Conservation (phyloP, 64 coral and sea anemone genomes). For the Pachyseris speciosa region DNA sequence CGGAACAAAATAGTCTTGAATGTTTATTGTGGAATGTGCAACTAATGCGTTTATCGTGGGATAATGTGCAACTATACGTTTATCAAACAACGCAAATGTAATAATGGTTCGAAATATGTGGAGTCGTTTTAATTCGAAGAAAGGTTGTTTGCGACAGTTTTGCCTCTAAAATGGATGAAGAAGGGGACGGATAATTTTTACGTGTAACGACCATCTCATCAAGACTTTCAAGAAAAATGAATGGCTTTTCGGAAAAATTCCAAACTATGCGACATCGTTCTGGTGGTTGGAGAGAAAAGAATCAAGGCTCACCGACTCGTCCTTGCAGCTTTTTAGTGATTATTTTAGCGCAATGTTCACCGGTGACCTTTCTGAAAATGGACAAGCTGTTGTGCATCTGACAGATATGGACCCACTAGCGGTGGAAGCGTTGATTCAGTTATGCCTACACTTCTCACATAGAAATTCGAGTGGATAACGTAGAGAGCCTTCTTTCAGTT, state of each 20-base stretch:
- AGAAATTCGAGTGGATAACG: slow-evolving; percentile 96
- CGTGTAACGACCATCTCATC: slow-evolving; percentile 60
- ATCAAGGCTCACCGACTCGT: slow-evolving; percentile 92
- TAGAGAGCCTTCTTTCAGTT: slow-evolving; percentile 89
- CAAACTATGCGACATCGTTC: slow-evolving; percentile 90
- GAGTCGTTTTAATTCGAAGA: background rate
- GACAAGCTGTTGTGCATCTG: slow-evolving; percentile 76
- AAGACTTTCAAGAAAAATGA: slow-evolving; percentile 87
- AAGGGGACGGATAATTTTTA: slow-evolving; percentile 72
- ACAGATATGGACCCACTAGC: slow-evolving; percentile 90
- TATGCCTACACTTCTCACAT: slow-evolving; percentile 95
- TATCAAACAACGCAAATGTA: background rate
- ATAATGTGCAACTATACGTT: background rate
- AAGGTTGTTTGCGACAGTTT: background rate
- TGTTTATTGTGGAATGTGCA: too few species aligned
- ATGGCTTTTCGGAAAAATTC: slow-evolving; percentile 89
- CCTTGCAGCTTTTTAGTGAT: slow-evolving; percentile 96
- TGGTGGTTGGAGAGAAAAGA: slow-evolving; percentile 84
- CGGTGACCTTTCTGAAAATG: slow-evolving; percentile 87
- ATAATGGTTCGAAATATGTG: background rate
- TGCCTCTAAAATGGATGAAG: slow-evolving; percentile 73
- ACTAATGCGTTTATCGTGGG: too few species aligned
- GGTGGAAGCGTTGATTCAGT: slow-evolving; percentile 77
- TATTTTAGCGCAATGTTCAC: slow-evolving; percentile 99
- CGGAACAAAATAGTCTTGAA: background rate